phyloP scores from a whole-genome alignment of 2,113 vertebrate genomes.

The Coreoperca whiteheadi region DNA sequence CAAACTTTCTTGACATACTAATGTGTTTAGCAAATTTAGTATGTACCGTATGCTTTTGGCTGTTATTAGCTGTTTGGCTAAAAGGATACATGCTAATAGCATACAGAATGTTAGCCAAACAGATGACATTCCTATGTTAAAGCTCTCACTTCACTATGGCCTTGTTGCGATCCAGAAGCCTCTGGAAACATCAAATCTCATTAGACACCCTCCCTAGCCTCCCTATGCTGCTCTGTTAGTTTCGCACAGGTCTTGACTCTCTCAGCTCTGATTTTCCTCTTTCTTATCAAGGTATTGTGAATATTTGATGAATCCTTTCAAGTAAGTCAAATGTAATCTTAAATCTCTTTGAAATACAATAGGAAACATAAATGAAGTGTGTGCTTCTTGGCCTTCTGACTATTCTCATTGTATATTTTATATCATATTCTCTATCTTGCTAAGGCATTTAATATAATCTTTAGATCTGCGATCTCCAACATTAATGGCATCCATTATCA shows the following conservation, averaged over 20 bases:
- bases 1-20: too few species aligned
- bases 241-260: background rate
- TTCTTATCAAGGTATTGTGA: constrained; percentile 25
- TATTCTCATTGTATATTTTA: background rate
- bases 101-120: too few species aligned
- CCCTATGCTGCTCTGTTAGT: constrained; percentile 8
- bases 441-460: background rate
- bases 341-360: background rate
- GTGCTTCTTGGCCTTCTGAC: background rate
- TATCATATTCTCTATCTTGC: background rate
- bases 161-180: constrained; percentile 13
- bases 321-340: constrained; percentile 4
- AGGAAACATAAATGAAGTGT: background rate
- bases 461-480: background rate
- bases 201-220: too few species aligned
- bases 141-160: background rate
- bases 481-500: background rate
- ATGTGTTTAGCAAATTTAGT: too few species aligned
- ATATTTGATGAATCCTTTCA: constrained; percentile 35
- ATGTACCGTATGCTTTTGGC: too few species aligned
- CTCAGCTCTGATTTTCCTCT: constrained; percentile 9
- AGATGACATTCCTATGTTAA: background rate
- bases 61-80: too few species aligned
- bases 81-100: too few species aligned
- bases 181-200: constrained; percentile 30